phyloP scores from a whole-genome alignment of 2,888 invertebrate genomes.

The Pelosia muscerda region DNA sequence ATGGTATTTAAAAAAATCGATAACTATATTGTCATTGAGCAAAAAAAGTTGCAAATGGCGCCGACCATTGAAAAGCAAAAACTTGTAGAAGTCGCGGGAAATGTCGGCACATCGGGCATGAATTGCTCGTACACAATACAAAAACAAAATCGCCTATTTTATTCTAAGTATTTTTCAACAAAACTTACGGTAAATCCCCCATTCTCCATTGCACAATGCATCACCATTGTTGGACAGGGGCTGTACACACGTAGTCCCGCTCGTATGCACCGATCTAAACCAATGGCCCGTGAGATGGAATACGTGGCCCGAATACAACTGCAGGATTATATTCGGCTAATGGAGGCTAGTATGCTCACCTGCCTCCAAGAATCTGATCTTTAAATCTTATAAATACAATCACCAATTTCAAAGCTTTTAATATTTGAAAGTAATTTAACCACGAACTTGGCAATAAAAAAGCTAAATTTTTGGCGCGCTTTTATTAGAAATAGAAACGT shows the following conservation, averaged over 20 bases:
- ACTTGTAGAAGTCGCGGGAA: not conserved
- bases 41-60: not conserved
- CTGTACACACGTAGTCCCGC: constrained; percentile 27
- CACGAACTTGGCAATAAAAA: not conserved
- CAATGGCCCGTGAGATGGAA: constrained; percentile 68
- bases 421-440: too few species aligned
- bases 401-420: too few species aligned
- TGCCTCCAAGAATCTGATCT: not conserved
- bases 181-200: not conserved
- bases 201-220: constrained; percentile 25
- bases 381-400: not conserved
- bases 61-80: too few species aligned
- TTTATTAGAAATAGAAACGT: too few species aligned
- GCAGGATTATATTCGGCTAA: not conserved
- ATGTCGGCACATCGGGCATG: not conserved
- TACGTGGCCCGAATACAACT: constrained; percentile 60
- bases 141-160: not conserved
- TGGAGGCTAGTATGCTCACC: not conserved
- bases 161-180: not conserved
- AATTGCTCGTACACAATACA: not conserved
- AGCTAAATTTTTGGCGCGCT: not conserved
- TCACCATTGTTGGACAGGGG: constrained; percentile 21
- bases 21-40: not conserved
- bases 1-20: too few species aligned
- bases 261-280: constrained; percentile 25